These are phyloP conservation scores for Stegastes partitus DNA, from an alignment of 2,113 vertebrate species.

Conservation along the genomic window DNA sequence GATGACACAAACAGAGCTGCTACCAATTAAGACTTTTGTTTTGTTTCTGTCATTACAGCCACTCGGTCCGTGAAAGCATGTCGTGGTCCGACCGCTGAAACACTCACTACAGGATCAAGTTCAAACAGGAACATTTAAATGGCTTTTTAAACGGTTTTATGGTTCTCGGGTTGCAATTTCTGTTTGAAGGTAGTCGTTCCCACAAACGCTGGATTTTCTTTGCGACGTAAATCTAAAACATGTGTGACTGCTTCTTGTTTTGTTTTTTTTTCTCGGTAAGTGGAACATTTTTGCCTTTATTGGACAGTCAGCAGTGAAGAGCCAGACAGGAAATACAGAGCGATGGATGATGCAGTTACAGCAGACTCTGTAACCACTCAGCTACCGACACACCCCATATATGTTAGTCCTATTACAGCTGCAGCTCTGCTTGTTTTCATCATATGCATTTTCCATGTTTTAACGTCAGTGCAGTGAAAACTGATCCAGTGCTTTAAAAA, in stretches of 20 bases:
- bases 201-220: slow-evolving; percentile 1
- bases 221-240: not conserved
- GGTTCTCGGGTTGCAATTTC: not conserved
- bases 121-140: not conserved
- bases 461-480: not conserved
- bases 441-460: not conserved
- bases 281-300: not conserved
- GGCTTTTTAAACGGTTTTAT: not conserved
- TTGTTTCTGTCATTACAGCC: slow-evolving; percentile 3
- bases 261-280: slow-evolving; percentile 5
- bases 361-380: not conserved
- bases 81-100: not conserved
- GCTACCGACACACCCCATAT: not conserved
- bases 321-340: not conserved
- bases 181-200: not conserved
- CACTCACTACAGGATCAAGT: no score
- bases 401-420: not conserved
- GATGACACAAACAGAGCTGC: not conserved
- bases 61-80: not conserved
- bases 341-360: not conserved
- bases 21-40: not conserved
- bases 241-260: not conserved
- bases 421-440: not conserved
- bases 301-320: not conserved
- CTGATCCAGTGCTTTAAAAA: no score